Base-by-base conservation (phyloP, 1,140 invertebrate species). In the Drosophila persimilis region DNA sequence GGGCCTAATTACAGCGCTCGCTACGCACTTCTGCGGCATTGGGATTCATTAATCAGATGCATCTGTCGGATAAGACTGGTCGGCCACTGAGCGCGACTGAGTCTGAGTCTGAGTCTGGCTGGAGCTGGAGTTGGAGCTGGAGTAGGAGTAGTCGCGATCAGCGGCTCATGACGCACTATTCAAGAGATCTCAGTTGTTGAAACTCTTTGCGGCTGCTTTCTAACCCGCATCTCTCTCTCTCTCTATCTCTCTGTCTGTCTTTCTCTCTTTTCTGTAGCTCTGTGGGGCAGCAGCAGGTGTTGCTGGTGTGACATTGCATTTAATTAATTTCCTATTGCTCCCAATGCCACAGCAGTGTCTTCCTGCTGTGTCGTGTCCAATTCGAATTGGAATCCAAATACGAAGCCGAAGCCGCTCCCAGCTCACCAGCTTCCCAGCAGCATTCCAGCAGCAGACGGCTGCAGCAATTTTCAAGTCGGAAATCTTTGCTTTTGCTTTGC, bases 11-110 rank as follows among this genome's bases (percentile, higher is more conserved):
- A 88, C 83, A 70, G 51, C 70, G 83, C 70, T 78, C 77, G 83
- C 74, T 80, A 86, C 81, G 83, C 83, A 88, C 64, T 81, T 83
- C 52, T 81, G 67, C 73, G 61, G 73, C 63, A 63, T 63, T 71
- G 83, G 73, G 78, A 88, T 83, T 88, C 81, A 86, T 86, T 86
- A 86, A 86, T 86, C 83, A 86, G 83, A 88, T 86, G 83, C 83
- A 86, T 86, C 83, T 86, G 83, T 86, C 81, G 80, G 80, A 84
- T 84, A 84, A 84, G 72, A 73, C 31, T 58, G 65, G 48, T 62
- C 47, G 61, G 7, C 31, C 31, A 31, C 31, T 31, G 31, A 31
- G 31, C 31, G 53, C 41, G 31, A 26, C 39, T 20, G 54, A 47
- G 57, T 57, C 41, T 64, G 43, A 17, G 22, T 17, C 24, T 15